Percentiles rank a stretch among this genome's conserved stretches.
These are phyloP conservation scores for Rhombomys opimus DNA, from an alignment of 2,113 vertebrate genomes.

Conservation along the genomic window DNA sequence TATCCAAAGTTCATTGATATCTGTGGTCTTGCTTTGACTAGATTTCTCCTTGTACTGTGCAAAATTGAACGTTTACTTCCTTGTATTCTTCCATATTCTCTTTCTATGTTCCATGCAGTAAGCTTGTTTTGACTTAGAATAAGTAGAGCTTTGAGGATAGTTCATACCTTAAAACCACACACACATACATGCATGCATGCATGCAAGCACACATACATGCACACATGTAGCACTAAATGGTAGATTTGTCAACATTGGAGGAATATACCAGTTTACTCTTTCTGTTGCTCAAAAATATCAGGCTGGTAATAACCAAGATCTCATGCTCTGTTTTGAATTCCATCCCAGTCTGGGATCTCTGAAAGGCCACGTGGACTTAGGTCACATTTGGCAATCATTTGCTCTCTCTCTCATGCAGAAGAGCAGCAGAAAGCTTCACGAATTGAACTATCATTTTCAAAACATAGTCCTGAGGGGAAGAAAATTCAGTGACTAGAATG, in stretches of 20 bases:
- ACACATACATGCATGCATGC: neutral
- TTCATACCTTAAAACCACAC: neutral
- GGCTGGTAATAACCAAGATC: neutral
- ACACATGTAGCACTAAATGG: neutral
- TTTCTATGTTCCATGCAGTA: neutral
- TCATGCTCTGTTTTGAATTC: conserved; percentile 1
- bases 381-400: conserved; percentile 31
- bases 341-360: neutral
- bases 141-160: conserved; percentile 8
- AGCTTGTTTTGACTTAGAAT: neutral
- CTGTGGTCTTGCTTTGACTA: neutral
- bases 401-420: neutral
- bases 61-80: neutral
- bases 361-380: neutral
- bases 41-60: neutral
- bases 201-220: neutral
- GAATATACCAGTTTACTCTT: neutral
- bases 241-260: neutral
- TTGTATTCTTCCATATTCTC: neutral
- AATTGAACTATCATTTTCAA: conserved; percentile 12
- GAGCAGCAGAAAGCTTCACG: neutral
- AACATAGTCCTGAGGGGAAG: neutral
- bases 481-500: neutral
- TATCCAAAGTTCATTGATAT: conserved; percentile 2
- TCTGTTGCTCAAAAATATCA: neutral